Evolutionary conservation across 2,797 vertebrate species (phyloP).

Genomic region (Pseudochromis fuscus): DNA sequence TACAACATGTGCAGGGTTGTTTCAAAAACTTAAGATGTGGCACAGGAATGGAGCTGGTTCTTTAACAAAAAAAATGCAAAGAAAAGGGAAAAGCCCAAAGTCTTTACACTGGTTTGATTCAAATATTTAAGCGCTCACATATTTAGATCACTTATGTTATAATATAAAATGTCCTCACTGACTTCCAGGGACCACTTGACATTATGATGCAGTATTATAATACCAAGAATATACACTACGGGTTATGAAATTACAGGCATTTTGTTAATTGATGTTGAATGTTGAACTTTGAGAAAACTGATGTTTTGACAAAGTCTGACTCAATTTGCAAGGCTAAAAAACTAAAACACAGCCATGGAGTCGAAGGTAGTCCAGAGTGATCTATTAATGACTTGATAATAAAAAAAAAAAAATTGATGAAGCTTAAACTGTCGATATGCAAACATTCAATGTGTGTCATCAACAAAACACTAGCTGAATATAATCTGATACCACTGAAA

Average conservation of each 20-base stretch:
- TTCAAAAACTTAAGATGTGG: not conserved
- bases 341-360: not conserved
- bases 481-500: slow-evolving; percentile 1
- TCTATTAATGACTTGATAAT: not conserved
- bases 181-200: no score
- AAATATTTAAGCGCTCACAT: not conserved
- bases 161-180: not conserved
- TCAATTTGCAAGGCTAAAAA: not conserved
- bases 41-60: not conserved
- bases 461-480: slow-evolving; percentile 20
- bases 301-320: not conserved
- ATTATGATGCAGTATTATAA: not conserved
- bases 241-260: not conserved
- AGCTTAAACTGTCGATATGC: slow-evolving; percentile 1
- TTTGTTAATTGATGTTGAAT: slow-evolving; percentile 6
- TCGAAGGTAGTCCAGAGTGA: not conserved
- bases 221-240: not conserved
- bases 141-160: not conserved
- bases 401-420: slow-evolving; percentile 14
- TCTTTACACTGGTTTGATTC: not conserved
- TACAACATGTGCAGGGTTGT: not conserved
- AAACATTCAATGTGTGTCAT: slow-evolving; percentile 42
- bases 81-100: no score
- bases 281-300: not conserved
- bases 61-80: not conserved